phyloP scores from a whole-genome alignment of 37 sponge, comb jelly and placozoan genomes.

The Mnemiopsis leidyi region DNA sequence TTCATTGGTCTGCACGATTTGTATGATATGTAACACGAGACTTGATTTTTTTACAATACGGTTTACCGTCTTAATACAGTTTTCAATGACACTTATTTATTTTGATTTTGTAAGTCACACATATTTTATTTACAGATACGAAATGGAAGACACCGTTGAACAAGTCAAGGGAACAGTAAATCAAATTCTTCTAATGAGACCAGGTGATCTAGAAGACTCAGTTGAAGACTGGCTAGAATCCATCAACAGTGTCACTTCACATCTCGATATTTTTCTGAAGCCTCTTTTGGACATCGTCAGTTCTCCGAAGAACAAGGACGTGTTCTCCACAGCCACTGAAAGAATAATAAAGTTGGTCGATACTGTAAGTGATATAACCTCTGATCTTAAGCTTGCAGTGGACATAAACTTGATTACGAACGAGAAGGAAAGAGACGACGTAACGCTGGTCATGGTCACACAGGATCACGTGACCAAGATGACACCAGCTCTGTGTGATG shows the following conservation, averaged over 20 bases:
- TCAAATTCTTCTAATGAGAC: background rate
- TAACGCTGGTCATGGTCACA: slow-evolving; percentile 22
- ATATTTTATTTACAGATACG: slow-evolving; percentile 19
- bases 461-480: slow-evolving; percentile 1
- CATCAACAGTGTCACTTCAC: background rate
- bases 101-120: too few species aligned
- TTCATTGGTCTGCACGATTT: too few species aligned
- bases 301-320: background rate
- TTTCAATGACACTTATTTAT: too few species aligned
- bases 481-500: slow-evolving; percentile 23
- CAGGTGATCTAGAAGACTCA: background rate
- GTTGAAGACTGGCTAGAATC: background rate
- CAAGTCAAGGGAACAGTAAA: slow-evolving; percentile 17
- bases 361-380: background rate
- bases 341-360: background rate
- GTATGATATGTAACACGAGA: too few species aligned
- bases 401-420: background rate
- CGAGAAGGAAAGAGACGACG: slow-evolving; percentile 20
- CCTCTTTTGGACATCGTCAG: slow-evolving; percentile 52
- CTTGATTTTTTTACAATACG: too few species aligned
- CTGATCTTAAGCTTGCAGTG: background rate
- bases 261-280: slow-evolving; percentile 5
- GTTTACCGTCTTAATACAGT: too few species aligned
- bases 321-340: background rate
- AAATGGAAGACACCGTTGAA: slow-evolving; percentile 51